phyloP scores from a whole-genome alignment of 2,113 vertebrate genomes.

The Calcarius ornatus region DNA sequence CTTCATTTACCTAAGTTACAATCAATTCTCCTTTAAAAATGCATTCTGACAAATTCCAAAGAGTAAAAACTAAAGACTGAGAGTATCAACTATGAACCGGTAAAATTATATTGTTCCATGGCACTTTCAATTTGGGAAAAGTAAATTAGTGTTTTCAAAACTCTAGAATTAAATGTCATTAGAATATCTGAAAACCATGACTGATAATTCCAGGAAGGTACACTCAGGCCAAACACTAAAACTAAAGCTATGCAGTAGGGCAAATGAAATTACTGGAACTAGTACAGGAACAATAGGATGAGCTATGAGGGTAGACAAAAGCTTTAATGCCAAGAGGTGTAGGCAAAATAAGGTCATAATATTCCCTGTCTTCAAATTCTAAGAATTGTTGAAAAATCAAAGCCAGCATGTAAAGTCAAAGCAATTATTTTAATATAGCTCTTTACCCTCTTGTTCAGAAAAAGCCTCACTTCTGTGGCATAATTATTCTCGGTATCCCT shows the following conservation, averaged over 20 bases:
- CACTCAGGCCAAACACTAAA: background rate
- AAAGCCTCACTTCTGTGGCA: background rate
- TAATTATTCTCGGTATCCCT: constrained; percentile 10
- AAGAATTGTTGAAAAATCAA: background rate
- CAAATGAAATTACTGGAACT: background rate
- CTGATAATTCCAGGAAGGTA: background rate
- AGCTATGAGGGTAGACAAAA: background rate
- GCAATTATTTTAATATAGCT: background rate
- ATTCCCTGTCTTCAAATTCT: background rate
- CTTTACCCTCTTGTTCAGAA: background rate
- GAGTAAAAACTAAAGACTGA: background rate
- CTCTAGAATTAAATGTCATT: constrained; percentile 30
- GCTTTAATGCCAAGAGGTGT: background rate
- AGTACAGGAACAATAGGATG: background rate
- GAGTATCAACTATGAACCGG: background rate
- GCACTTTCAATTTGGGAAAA: constrained; percentile 12
- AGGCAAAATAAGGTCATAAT: background rate
- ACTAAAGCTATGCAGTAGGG: background rate
- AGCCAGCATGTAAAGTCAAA: background rate
- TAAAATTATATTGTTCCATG: background rate
- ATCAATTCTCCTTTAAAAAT: constrained; percentile 31
- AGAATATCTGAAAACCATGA: constrained; percentile 8
- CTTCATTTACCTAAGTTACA: constrained; percentile 27
- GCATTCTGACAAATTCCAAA: background rate
- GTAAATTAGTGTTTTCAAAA: constrained; percentile 6